A percentile compares a stretch with the other conserved stretches of the same genome.
These are phyloP conservation scores for Philhelius pedissequus DNA, from an alignment of 2,888 invertebrate species.

Conservation along the genomic window DNA sequence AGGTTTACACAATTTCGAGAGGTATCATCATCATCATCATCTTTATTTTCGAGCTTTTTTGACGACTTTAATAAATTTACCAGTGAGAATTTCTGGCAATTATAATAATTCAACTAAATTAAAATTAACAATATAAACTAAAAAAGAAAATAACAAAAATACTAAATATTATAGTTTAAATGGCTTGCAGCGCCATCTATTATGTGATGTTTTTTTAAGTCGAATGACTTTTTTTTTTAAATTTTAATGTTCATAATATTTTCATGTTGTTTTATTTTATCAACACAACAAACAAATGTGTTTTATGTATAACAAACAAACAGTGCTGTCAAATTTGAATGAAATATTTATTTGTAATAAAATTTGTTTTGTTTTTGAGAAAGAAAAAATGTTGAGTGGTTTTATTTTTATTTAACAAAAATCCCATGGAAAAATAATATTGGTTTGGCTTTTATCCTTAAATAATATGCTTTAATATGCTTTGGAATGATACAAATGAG, in stretches of 20 bases:
- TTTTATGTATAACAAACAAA: conserved; percentile 3
- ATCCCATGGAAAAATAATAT: neutral
- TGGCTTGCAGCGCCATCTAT: neutral
- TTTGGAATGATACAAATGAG: conserved; percentile 16
- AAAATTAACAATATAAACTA: neutral
- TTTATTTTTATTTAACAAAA: conserved; percentile 1
- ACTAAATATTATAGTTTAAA: neutral
- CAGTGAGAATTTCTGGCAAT: conserved; percentile 48
- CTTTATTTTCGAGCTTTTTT: conserved; percentile 42
- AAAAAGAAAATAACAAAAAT: neutral
- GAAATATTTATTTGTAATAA: conserved; percentile 11
- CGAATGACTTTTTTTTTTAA: neutral
- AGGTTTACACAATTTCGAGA: conserved; percentile 54
- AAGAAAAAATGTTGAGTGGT: neutral
- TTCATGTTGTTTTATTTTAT: neutral
- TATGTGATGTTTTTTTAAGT: conserved; percentile 17
- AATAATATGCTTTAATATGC: conserved; percentile 20
- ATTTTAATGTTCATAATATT: neutral
- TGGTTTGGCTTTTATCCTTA: neutral
- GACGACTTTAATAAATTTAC: conserved; percentile 56
- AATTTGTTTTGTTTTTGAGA: conserved; percentile 6
- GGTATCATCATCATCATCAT: conserved; percentile 32
- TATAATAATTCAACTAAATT: neutral
- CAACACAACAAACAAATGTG: neutral
- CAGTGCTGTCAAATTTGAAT: neutral